Base-by-base conservation (phyloP, 2,888 invertebrate genomes). In the Hydraecia micacea region DNA sequence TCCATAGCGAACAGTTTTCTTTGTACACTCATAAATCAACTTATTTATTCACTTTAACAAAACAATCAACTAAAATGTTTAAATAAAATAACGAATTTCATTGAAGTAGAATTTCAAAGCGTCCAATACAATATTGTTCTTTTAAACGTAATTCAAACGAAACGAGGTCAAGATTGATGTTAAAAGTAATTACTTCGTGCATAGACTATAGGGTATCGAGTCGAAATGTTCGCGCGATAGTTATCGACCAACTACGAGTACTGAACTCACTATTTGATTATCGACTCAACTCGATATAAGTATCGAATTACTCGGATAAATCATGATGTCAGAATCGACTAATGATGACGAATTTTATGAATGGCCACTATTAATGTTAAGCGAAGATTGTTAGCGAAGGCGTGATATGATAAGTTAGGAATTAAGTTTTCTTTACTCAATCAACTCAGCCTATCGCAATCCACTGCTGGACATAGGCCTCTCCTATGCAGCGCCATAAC, bases 151-250 rank as follows among this genome's bases (percentile, higher is more conserved):
- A 87, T 81, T 77, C 84, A 80, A 86, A 86, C 71, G 73, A 81
- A 87, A 86, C 67, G 78, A 81, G 89, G 88, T 81, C 86, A 86
- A 90, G 91, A 91, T 90, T 91, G 91, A 92, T 92, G 90, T 88
- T 87, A 87, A 83, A 90, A 89, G 91, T 91, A 91, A 92, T 91
- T 91, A 92, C 89, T 88, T 89, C 87, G 87, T 87, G 90, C 89
- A 89, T 87, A 88, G 88, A 87, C 87, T 86, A 86, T 86, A 83
- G 88, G 85, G 86, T 85, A 78, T 89, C 87, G 87, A 90, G 80
- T 88, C 87, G 74, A 84, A 86, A 87, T 88, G 84, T 86, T 78
- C 80, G 60, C 49, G 39, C 70, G 71, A 80, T 81, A 81, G 79
- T 83, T 73, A 79, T 71, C 42, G 69, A 36, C 73, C 2, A 83